Evolutionary conservation across 2,797 vertebrate species (phyloP).

Genomic region (Myotis myotis): DNA sequence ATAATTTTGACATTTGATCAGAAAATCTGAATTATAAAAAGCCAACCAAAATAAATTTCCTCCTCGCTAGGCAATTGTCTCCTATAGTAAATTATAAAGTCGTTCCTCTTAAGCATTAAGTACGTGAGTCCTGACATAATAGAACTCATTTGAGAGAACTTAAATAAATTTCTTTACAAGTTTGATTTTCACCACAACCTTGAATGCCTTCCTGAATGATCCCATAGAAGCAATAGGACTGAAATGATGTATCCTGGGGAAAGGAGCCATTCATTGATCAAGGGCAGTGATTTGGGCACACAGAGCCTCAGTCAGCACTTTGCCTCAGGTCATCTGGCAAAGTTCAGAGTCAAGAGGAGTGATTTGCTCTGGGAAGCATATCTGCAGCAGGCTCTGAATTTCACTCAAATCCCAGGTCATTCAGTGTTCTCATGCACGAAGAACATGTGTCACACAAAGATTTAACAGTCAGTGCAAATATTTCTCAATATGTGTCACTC

Average conservation of each 20-base stretch:
- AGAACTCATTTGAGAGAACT: neutral
- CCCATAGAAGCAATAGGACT: neutral
- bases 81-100: neutral
- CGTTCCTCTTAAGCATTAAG: conserved; percentile 26
- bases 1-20: neutral
- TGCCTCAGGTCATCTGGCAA: neutral
- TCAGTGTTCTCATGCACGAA: neutral
- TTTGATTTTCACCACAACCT: neutral
- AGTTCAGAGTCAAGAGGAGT: neutral
- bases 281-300: neutral
- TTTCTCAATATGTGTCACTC: neutral
- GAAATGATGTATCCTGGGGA: neutral
- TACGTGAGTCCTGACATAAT: neutral
- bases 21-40: neutral
- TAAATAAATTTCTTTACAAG: neutral
- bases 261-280: neutral
- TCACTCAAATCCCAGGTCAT: neutral
- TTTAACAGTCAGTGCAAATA: neutral
- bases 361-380: neutral
- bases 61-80: neutral
- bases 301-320: neutral
- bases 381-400: neutral
- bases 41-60: neutral
- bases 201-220: neutral
- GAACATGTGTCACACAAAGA: neutral